Evolutionary conservation across 2,113 vertebrate genomes (phyloP).

Genomic region (Hypomesus transpacificus): DNA sequence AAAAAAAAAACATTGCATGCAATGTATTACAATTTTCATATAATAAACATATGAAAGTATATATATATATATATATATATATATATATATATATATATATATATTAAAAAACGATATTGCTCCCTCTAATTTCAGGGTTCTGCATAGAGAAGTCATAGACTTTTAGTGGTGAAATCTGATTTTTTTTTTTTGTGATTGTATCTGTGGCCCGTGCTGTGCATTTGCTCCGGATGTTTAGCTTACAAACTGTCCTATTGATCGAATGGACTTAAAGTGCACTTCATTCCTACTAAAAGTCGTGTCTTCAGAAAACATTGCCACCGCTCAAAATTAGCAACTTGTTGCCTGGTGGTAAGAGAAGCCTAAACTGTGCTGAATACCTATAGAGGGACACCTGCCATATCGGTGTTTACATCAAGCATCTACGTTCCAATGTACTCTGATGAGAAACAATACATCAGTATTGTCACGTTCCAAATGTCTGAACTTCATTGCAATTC

Average conservation of each 20-base stretch:
- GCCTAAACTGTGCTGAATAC: neutral
- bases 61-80: neutral
- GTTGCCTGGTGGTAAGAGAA: neutral
- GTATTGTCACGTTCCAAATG: neutral
- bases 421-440: neutral
- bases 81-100: neutral
- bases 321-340: neutral
- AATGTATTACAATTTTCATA: neutral
- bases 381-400: neutral
- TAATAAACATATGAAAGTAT: neutral
- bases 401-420: neutral
- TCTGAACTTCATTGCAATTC: neutral
- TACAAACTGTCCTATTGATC: neutral
- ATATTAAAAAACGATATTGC: neutral
- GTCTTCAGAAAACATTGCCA: neutral
- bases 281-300: neutral
- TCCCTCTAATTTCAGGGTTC: neutral
- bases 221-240: neutral
- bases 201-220: neutral
- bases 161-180: neutral
- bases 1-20: constrained; percentile 4
- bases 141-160: neutral
- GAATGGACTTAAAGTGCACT: neutral
- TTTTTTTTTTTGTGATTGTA: neutral
- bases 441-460: no score